Conservation (phyloP, 1,140 invertebrate species). For the Lineus longissimus region DNA sequence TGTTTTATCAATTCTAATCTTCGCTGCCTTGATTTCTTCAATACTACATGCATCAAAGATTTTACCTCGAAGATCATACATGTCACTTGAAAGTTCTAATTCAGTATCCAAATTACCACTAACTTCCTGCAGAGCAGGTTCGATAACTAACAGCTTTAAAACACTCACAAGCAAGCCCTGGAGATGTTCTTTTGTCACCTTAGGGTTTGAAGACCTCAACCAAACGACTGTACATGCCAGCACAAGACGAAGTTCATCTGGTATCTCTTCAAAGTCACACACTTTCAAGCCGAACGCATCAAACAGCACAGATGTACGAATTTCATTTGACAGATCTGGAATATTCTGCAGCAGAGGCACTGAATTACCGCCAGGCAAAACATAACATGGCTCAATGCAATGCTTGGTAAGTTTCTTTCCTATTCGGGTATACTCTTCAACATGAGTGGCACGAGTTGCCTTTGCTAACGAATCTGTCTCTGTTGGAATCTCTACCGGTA, state of each 20-base stretch:
- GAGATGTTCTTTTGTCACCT: slow-evolving; percentile 27
- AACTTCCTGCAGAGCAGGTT: background rate
- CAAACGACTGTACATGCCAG: slow-evolving; percentile 66
- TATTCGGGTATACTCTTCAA: background rate
- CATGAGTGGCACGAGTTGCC: background rate
- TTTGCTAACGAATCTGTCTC: background rate
- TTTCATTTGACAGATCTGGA: slow-evolving; percentile 12
- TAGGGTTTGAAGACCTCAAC: slow-evolving; percentile 55
- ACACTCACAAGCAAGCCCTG: slow-evolving; percentile 30
- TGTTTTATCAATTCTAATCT: background rate
- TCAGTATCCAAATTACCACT: background rate
- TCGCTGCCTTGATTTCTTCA: background rate
- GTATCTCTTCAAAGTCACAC: slow-evolving; percentile 51
- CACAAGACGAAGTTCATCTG: slow-evolving; percentile 63
- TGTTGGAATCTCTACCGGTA: background rate
- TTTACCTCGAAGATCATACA: background rate
- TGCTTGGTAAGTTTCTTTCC: slow-evolving; percentile 1
- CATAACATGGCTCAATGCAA: background rate
- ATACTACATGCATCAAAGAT: background rate
- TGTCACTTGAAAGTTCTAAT: slow-evolving; percentile 10
- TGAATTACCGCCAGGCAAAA: slow-evolving; percentile 36
- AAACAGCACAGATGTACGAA: slow-evolving; percentile 26
- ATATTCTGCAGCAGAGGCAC: slow-evolving; percentile 46
- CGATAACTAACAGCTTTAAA: slow-evolving; percentile 29
- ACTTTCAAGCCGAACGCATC: slow-evolving; percentile 19